A percentile compares a stretch with the other conserved stretches of the same genome.
Evolutionary conservation across 2,113 vertebrate species (phyloP).

Genomic region (Burhinus oedicnemus): DNA sequence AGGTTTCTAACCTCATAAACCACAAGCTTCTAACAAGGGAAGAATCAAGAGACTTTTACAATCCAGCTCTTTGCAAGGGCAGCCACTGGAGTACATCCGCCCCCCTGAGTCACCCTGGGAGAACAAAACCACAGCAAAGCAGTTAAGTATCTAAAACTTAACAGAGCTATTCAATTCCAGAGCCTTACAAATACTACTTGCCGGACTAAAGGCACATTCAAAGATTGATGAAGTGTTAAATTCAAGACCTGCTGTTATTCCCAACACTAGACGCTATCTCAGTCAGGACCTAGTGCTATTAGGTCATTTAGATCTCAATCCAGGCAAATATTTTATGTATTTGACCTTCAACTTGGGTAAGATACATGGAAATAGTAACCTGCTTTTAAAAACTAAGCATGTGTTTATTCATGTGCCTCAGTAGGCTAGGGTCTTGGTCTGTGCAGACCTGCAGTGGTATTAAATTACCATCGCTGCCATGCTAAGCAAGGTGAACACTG

Average conservation of each 20-base stretch:
- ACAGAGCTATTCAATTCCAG: neutral
- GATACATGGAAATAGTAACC: neutral
- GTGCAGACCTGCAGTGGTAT: neutral
- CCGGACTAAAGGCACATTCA: neutral
- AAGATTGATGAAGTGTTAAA: neutral
- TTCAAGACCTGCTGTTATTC: neutral
- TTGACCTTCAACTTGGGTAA: neutral
- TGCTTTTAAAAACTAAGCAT: neutral
- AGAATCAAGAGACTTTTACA: neutral
- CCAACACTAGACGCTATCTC: neutral
- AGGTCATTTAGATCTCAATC: neutral
- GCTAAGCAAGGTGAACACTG: neutral
- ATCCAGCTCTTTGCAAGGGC: too few species aligned
- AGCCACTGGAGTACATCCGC: neutral
- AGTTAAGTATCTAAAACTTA: neutral
- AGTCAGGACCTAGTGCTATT: neutral
- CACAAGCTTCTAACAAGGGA: neutral
- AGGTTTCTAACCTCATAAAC: conserved; percentile 21
- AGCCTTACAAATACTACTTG: neutral
- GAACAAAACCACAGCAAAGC: neutral
- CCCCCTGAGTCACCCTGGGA: neutral
- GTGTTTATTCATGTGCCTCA: neutral
- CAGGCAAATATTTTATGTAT: neutral
- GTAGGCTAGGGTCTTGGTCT: neutral
- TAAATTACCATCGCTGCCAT: neutral